Evolutionary conservation across 1,140 invertebrate genomes (phyloP).

Genomic region (Wiebesia pumilae): DNA sequence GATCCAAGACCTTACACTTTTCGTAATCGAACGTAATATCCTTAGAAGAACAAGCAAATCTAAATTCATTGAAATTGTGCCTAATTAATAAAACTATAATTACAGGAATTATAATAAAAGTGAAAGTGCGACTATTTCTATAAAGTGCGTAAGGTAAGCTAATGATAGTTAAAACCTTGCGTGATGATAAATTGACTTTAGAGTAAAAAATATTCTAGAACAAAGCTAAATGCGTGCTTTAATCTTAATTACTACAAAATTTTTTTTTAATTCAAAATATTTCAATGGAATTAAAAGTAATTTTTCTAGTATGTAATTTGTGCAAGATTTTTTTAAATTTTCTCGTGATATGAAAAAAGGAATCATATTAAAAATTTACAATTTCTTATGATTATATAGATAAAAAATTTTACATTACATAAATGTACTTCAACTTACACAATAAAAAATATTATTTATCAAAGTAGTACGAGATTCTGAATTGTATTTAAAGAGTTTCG

Average conservation of each 20-base stretch:
- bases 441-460: neutral
- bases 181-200: neutral
- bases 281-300: neutral
- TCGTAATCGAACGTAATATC: too few species aligned
- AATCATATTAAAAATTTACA: neutral
- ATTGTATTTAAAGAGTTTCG: neutral
- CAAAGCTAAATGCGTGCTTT: neutral
- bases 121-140: neutral
- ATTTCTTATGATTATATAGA: neutral
- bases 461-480: neutral
- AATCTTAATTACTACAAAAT: neutral
- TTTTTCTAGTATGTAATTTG: neutral
- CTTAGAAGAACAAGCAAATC: too few species aligned
- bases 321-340: neutral
- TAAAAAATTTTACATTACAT: neutral
- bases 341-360: neutral
- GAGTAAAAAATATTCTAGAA: neutral
- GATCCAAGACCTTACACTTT: too few species aligned
- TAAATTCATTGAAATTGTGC: too few species aligned
- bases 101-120: too few species aligned
- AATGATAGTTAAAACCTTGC: neutral
- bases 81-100: too few species aligned
- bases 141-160: neutral
- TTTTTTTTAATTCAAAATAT: neutral
- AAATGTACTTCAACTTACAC: neutral